Evolutionary conservation across 2,888 invertebrate genomes (phyloP).

Genomic region (Cryptosula pallasiana): DNA sequence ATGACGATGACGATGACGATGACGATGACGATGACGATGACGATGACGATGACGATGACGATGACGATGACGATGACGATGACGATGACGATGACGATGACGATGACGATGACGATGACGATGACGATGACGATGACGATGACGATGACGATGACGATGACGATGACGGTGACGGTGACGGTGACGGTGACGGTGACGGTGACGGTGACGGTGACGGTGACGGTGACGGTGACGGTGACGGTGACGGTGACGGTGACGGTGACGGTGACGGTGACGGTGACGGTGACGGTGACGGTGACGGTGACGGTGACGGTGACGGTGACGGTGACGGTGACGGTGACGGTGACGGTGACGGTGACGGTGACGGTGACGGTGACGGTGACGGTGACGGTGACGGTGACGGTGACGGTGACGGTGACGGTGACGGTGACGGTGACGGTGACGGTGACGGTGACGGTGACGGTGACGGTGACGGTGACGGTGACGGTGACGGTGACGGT

Average conservation of each 20-base stretch:
- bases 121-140: constrained; percentile 10
- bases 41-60: constrained; percentile 5
- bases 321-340: no score
- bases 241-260: constrained; percentile 10
- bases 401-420: no score
- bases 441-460: no score
- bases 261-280: constrained; percentile 10
- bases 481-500: no score
- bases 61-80: constrained; percentile 5
- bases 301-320: constrained; percentile 10
- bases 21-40: constrained; percentile 10
- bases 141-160: constrained; percentile 10
- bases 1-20: constrained; percentile 10
- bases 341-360: no score
- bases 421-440: no score
- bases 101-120: constrained; percentile 10
- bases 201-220: constrained; percentile 10
- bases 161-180: constrained; percentile 5
- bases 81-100: constrained; percentile 10
- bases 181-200: constrained; percentile 3
- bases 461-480: no score
- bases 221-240: constrained; percentile 10
- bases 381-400: no score
- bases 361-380: no score
- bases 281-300: constrained; percentile 10